A percentile compares a stretch with the other conserved stretches of the same genome.
These are phyloP conservation scores for Habroteleia sp. DNA, from an alignment of 2,888 invertebrate species.

Conservation along the genomic window DNA sequence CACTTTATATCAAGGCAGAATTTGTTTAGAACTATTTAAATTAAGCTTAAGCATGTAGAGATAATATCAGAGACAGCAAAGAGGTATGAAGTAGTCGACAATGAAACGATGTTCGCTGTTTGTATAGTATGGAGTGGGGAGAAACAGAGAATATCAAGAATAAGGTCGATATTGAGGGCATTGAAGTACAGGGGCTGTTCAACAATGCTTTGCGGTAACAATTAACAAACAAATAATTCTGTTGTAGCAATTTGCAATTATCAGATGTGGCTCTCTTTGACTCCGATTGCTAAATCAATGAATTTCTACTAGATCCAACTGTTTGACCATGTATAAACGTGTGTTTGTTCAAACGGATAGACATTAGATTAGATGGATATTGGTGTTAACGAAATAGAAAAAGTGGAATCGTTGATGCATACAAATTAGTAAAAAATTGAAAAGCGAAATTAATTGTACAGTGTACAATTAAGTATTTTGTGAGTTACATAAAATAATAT, in stretches of 20 bases:
- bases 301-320: conserved; percentile 71
- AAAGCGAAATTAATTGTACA: too few relatives aligned
- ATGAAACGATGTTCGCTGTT: conserved; percentile 59
- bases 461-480: too few relatives aligned
- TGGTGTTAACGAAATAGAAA: conserved; percentile 27
- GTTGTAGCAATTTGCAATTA: conserved; percentile 76
- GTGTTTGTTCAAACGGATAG: conserved; percentile 32
- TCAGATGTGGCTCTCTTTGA: conserved; percentile 66
- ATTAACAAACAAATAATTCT: conserved; percentile 77
- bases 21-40: conserved; percentile 63
- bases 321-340: conserved; percentile 53
- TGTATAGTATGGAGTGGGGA: conserved; percentile 16
- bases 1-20: conserved; percentile 67
- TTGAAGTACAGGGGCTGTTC: conserved; percentile 68
- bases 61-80: conserved; percentile 57
- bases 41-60: conserved; percentile 62
- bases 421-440: conserved; percentile 18
- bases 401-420: conserved; percentile 35
- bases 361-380: not conserved
- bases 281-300: conserved; percentile 74
- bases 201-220: conserved; percentile 77
- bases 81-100: conserved; percentile 40
- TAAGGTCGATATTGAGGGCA: conserved; percentile 49
- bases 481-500: too few relatives aligned
- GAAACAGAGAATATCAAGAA: conserved; percentile 40